Percentiles rank a stretch among this genome's conserved stretches.
These are phyloP conservation scores for Lingula anatina DNA, from an alignment of 2,888 invertebrate species.

Conservation along the genomic window DNA sequence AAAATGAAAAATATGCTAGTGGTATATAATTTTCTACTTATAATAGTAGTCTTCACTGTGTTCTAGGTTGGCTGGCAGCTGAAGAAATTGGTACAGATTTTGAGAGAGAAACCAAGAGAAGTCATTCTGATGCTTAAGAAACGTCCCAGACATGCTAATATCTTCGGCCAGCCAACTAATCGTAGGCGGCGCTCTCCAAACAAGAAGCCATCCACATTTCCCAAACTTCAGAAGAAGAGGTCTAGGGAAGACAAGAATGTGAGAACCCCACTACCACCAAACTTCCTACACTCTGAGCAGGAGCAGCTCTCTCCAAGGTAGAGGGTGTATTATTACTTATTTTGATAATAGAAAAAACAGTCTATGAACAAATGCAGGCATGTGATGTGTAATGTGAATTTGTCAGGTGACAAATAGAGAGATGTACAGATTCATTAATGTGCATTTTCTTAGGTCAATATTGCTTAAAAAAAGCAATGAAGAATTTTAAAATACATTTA, in stretches of 20 bases:
- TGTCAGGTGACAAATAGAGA: too few relatives aligned
- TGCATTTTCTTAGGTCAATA: too few relatives aligned
- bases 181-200: slow-evolving; percentile 20
- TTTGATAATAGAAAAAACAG: too few relatives aligned
- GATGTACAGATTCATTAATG: too few relatives aligned
- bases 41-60: background rate
- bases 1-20: too few relatives aligned
- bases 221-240: slow-evolving; percentile 33
- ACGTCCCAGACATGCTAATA: slow-evolving; percentile 68
- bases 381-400: too few relatives aligned
- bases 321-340: too few relatives aligned
- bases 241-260: slow-evolving; percentile 32
- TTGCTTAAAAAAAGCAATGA: too few relatives aligned
- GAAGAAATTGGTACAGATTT: slow-evolving; percentile 66
- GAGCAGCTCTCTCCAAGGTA: too few relatives aligned
- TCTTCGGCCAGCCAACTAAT: slow-evolving; percentile 60
- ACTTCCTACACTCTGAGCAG: background rate
- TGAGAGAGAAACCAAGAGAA: slow-evolving; percentile 73
- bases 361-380: too few relatives aligned
- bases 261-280: slow-evolving; percentile 13
- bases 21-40: background rate
- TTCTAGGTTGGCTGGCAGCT: slow-evolving; percentile 75
- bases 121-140: slow-evolving; percentile 77
- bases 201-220: slow-evolving; percentile 27
- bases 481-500: too few relatives aligned